Evolutionary conservation across 2,113 vertebrate species (phyloP).

Genomic region (Lutjanus erythropterus): DNA sequence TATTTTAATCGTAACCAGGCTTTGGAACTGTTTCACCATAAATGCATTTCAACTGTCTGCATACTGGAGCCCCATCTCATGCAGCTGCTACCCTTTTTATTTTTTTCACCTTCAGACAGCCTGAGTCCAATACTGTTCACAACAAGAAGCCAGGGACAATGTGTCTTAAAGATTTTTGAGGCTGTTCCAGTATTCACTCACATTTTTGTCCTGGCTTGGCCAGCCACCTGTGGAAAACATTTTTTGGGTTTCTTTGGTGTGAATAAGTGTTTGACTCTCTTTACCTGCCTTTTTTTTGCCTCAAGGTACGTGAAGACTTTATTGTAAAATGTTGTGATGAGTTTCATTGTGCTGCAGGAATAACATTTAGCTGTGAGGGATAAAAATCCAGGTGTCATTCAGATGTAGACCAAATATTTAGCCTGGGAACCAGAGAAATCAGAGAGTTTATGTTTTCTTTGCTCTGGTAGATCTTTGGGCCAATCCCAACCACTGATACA

Average conservation of each 20-base stretch:
- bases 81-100: too few relatives aligned
- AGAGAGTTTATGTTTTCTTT: too few relatives aligned
- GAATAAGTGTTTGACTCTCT: not conserved
- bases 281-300: not conserved
- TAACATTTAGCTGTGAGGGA: not conserved
- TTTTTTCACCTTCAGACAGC: too few relatives aligned
- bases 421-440: too few relatives aligned
- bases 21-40: too few relatives aligned
- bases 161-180: not conserved
- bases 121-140: too few relatives aligned
- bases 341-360: not conserved
- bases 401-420: too few relatives aligned
- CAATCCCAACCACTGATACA: too few relatives aligned
- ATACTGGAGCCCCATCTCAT: too few relatives aligned
- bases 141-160: not conserved
- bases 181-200: not conserved
- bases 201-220: not conserved
- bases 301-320: not conserved
- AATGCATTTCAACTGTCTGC: too few relatives aligned
- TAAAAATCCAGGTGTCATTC: not conserved
- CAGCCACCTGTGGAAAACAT: not conserved
- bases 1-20: too few relatives aligned
- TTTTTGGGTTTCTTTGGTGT: not conserved
- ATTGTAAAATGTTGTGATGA: not conserved
- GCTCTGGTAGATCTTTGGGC: too few relatives aligned